A percentile compares a stretch with the other conserved stretches of the same genome.
These are phyloP conservation scores for Ginglymostoma cirratum DNA, from an alignment of 2,113 vertebrate genomes.

Conservation along the genomic window DNA sequence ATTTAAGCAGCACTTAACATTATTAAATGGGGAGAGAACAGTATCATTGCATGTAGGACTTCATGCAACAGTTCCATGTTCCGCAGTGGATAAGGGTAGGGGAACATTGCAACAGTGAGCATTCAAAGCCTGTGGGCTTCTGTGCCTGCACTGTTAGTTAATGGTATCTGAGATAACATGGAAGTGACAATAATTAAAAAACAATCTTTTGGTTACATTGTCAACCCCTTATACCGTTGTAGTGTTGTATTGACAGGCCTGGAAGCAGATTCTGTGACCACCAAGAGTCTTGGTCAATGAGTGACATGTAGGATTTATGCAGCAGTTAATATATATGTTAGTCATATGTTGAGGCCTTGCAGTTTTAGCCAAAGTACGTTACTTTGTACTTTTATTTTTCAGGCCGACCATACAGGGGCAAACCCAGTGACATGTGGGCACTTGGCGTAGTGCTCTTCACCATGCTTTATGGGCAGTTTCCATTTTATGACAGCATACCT, in stretches of 20 bases:
- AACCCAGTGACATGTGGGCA: constrained; percentile 99
- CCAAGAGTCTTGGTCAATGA: background rate
- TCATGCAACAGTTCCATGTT: background rate
- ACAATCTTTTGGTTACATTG: background rate
- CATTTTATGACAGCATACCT: constrained; percentile 98
- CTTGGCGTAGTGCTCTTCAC: constrained; percentile 95
- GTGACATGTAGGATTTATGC: background rate
- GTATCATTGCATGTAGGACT: background rate
- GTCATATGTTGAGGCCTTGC: background rate
- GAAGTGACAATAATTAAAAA: background rate
- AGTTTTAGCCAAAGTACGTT: background rate
- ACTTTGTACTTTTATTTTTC: constrained; percentile 30
- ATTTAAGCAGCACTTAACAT: background rate
- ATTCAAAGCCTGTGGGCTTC: background rate
- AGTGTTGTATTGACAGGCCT: background rate
- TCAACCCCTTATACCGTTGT: background rate
- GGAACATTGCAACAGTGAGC: background rate
- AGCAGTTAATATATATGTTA: background rate
- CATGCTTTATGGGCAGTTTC: constrained; percentile 98
- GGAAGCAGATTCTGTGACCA: background rate
- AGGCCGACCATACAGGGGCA: constrained; percentile 93
- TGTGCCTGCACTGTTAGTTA: background rate
- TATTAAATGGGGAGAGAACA: background rate
- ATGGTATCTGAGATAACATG: background rate
- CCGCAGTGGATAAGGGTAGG: background rate